These are phyloP conservation scores for Columba guinea DNA, from an alignment of 2,797 vertebrate genomes.

Conservation along the genomic window DNA sequence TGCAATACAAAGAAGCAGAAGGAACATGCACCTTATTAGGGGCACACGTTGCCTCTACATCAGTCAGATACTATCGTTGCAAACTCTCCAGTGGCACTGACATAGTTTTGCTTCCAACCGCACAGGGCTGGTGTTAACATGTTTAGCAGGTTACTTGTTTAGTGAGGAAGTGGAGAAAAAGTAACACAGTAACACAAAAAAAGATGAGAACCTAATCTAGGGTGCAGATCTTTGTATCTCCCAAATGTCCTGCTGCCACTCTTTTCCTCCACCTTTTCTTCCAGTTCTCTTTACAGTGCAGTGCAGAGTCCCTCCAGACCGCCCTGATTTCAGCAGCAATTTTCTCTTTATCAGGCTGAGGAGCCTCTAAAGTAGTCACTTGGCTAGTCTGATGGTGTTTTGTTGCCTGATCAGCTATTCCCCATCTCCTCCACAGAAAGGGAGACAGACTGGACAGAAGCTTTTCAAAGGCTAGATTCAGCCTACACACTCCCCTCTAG, in stretches of 20 bases:
- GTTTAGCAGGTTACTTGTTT: neutral
- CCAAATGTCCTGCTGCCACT: no score
- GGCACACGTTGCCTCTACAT: neutral
- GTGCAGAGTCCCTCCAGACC: neutral
- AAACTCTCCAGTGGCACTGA: neutral
- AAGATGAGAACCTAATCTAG: neutral
- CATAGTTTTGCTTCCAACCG: neutral
- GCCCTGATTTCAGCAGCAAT: neutral
- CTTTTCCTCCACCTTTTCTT: neutral
- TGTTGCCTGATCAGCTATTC: neutral
- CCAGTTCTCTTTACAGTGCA: neutral
- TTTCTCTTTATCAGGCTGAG: neutral
- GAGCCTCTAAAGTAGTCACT: neutral
- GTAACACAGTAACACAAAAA: neutral
- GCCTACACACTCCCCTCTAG: accelerated
- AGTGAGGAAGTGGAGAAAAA: neutral
- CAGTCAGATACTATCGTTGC: neutral
- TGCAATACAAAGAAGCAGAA: neutral
- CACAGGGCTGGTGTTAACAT: no score
- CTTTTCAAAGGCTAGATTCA: neutral
- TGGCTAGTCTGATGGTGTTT: neutral
- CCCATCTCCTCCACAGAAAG: neutral
- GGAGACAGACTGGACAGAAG: neutral
- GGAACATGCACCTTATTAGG: accelerated
- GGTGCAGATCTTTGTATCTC: neutral